A percentile compares a stretch with the other conserved stretches of the same genome.
Evolutionary conservation across 2,113 vertebrate species (phyloP).

Genomic region (Poeciliopsis turrubarensis): DNA sequence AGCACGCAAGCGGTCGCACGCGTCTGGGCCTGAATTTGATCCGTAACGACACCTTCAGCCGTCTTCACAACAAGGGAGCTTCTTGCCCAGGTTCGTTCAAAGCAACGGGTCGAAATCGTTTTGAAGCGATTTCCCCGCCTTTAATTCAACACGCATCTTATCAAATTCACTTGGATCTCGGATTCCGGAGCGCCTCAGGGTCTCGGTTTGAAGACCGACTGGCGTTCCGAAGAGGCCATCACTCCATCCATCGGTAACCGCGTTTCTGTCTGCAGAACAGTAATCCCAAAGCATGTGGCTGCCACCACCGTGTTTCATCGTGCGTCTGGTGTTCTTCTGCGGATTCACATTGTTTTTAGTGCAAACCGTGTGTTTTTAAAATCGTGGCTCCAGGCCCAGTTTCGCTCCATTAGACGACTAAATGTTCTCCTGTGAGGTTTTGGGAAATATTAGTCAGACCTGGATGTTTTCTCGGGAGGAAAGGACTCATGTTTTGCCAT

Average conservation of each 20-base stretch:
- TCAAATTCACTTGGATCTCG: no score
- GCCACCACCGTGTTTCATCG: not conserved
- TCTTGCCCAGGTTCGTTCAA: not conserved
- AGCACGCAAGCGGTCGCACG: not conserved
- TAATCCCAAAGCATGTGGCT: no score
- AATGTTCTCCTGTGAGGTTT: not conserved
- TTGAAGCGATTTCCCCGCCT: no score
- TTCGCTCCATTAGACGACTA: not conserved
- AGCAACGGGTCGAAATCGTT: not conserved
- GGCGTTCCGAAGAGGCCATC: no score
- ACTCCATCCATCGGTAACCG: no score
- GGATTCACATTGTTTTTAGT: not conserved
- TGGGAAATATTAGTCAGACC: not conserved
- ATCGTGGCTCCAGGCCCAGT: not conserved
- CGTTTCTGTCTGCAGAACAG: no score
- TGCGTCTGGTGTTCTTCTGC: not conserved
- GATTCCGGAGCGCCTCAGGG: no score
- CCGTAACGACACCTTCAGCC: not conserved
- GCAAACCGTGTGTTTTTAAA: no score
- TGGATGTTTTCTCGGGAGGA: not conserved
- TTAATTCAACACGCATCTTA: no score
- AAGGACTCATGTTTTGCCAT: not conserved
- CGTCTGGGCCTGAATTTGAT: not conserved
- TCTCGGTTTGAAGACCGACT: no score
- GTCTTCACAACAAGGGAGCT: not conserved